phyloP scores from a whole-genome alignment of 2,888 invertebrate genomes.

The Dermolepida albohirtum region DNA sequence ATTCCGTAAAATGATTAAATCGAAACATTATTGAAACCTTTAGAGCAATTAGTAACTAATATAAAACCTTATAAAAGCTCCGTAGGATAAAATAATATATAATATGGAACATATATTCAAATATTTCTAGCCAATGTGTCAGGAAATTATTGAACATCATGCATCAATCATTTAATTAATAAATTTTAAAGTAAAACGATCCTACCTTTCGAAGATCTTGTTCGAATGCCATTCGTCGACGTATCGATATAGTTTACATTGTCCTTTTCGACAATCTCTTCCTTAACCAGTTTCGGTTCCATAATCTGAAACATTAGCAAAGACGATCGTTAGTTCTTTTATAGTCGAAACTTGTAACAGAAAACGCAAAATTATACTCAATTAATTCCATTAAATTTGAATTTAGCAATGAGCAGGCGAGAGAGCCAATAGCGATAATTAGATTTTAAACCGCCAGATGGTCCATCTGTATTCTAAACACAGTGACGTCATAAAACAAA shows the following conservation, averaged over 20 bases:
- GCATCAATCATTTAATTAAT: not conserved
- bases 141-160: too few relatives aligned
- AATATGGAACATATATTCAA: too few relatives aligned
- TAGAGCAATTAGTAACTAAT: too few relatives aligned
- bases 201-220: constrained; percentile 59
- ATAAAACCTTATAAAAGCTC: too few relatives aligned
- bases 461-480: constrained; percentile 61
- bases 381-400: constrained; percentile 37
- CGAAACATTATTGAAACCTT: too few relatives aligned
- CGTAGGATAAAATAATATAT: too few relatives aligned
- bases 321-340: too few relatives aligned
- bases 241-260: constrained; percentile 55
- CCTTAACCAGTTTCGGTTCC: constrained; percentile 73
- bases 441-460: constrained; percentile 57
- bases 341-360: too few relatives aligned
- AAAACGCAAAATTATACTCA: constrained; percentile 32
- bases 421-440: constrained; percentile 54
- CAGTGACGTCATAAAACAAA: constrained; percentile 64
- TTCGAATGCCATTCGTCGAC: constrained; percentile 51
- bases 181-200: not conserved
- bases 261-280: constrained; percentile 71
- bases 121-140: too few relatives aligned
- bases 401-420: constrained; percentile 36
- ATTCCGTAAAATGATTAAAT: too few relatives aligned
- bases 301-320: constrained; percentile 65